Evolutionary conservation across 2,888 invertebrate species (phyloP).

Genomic region (Rapana venosa): DNA sequence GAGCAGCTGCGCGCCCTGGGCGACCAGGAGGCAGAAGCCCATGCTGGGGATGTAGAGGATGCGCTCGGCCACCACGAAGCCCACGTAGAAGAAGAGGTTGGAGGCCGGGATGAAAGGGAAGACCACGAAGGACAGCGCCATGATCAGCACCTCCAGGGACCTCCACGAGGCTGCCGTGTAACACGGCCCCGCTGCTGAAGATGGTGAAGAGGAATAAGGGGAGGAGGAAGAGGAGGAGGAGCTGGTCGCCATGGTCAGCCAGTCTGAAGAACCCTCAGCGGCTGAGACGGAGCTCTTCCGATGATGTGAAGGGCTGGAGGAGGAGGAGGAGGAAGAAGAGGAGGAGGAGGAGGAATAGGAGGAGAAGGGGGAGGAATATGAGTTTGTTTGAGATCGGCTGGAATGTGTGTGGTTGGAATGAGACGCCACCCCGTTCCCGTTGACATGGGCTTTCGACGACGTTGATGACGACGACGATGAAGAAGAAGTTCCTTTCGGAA

Average conservation of each 20-base stretch:
- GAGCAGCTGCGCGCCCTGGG: constrained; percentile 77
- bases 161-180: not conserved
- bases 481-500: not conserved
- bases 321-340: not conserved
- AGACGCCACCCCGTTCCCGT: constrained; percentile 64
- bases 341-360: not conserved
- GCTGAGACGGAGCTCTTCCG: not conserved
- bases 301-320: constrained; percentile 19
- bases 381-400: not conserved
- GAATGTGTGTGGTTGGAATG: constrained; percentile 40
- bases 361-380: not conserved
- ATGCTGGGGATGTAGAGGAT: constrained; percentile 97
- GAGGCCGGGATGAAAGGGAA: constrained; percentile 97
- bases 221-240: not conserved
- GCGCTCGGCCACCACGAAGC: constrained; percentile 97
- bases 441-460: constrained; percentile 49
- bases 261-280: not conserved
- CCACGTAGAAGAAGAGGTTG: constrained; percentile 97
- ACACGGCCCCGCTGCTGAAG: too few species aligned
- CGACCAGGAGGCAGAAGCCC: constrained; percentile 93
- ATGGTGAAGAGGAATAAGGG: too few species aligned
- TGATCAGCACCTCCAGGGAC: constrained; percentile 61
- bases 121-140: constrained; percentile 85
- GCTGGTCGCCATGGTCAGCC: not conserved
- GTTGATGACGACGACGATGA: not conserved